These are phyloP conservation scores for Psephotus haematonotus DNA, from an alignment of 2,113 vertebrate genomes.

Conservation along the genomic window DNA sequence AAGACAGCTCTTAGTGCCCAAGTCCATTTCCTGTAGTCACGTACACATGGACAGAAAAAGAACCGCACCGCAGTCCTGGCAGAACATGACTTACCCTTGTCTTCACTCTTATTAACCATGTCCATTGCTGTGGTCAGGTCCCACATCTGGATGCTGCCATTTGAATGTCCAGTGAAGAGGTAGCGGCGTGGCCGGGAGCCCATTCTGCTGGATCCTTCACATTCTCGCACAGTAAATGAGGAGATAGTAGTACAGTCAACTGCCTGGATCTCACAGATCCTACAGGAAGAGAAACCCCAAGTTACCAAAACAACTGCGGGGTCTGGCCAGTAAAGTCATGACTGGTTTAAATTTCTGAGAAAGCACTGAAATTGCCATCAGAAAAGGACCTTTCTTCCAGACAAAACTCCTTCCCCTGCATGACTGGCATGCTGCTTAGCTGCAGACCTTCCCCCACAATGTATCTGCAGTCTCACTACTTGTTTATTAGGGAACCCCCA, in stretches of 20 bases:
- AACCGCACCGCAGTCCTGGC: neutral
- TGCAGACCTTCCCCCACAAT: neutral
- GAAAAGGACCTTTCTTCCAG: neutral
- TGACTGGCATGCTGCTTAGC: neutral
- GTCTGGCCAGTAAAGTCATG: neutral
- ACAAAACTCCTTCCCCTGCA: neutral
- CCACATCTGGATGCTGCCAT: slow-evolving; percentile 99
- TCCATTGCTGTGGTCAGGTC: slow-evolving; percentile 98
- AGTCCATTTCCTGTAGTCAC: neutral
- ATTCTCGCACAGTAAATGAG: slow-evolving; percentile 93
- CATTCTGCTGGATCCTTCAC: slow-evolving; percentile 97
- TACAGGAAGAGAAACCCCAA: slow-evolving; percentile 33
- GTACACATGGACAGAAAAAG: too few species aligned
- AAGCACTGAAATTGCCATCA: neutral
- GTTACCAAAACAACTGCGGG: neutral
- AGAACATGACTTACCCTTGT: slow-evolving; percentile 75
- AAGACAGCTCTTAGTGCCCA: neutral
- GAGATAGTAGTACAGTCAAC: slow-evolving; percentile 96
- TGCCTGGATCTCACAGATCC: slow-evolving; percentile 97
- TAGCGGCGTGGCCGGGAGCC: slow-evolving; percentile 94
- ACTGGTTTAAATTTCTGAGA: neutral
- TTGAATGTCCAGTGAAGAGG: slow-evolving; percentile 94
- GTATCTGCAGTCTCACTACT: neutral
- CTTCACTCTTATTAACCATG: slow-evolving; percentile 89
- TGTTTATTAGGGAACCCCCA: neutral